Conservation (phyloP, 2,888 invertebrate genomes). For the Pegoplata infirma region DNA sequence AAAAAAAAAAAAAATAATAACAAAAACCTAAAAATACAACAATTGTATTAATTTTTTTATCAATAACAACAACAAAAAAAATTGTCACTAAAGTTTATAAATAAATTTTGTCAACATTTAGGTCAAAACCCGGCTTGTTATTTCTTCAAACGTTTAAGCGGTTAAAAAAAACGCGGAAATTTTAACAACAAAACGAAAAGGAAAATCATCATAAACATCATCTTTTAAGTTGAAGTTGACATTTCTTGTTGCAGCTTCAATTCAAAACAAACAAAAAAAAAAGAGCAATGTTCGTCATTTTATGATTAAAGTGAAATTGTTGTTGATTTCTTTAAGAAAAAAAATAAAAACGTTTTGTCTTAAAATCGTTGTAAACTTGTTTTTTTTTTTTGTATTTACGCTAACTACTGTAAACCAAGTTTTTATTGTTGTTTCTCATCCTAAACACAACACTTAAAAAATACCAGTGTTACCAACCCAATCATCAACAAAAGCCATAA, state of each 20-base stretch:
- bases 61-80: too few relatives aligned
- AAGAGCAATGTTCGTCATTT: conserved; percentile 37
- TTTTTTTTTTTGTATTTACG: too few relatives aligned
- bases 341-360: neutral
- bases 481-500: neutral
- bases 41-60: too few relatives aligned
- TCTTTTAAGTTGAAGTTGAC: conserved; percentile 20
- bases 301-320: conserved; percentile 58
- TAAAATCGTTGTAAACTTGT: neutral
- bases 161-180: neutral
- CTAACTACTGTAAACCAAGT: neutral
- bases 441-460: neutral
- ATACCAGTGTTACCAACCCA: neutral
- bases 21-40: neutral
- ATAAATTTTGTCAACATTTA: conserved; percentile 27
- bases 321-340: conserved; percentile 45
- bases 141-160: conserved; percentile 1
- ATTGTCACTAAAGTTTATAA: conserved; percentile 3
- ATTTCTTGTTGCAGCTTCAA: conserved; percentile 13
- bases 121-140: conserved; percentile 34
- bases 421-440: neutral
- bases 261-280: neutral
- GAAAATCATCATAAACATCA: conserved; percentile 10
- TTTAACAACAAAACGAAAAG: neutral
- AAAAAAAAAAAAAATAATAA: neutral